These are phyloP conservation scores for Colius striatus DNA, from an alignment of 2,113 vertebrate species.

Conservation along the genomic window DNA sequence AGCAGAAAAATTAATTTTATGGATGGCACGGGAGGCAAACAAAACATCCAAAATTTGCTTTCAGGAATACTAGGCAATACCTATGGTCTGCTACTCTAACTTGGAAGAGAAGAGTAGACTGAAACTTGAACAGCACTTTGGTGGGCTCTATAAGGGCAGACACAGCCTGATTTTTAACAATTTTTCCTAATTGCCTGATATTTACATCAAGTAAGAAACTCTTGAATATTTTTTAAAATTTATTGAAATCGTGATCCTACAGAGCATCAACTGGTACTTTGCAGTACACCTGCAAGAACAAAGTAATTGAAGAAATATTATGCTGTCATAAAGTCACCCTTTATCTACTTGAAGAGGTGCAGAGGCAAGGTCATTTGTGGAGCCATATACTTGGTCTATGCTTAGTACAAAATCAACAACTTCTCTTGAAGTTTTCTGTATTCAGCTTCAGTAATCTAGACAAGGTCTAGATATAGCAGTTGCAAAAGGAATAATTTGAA, in stretches of 20 bases:
- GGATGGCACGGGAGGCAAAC: neutral
- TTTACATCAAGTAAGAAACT: neutral
- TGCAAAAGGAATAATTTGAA: conserved; percentile 25
- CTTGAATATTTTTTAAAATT: neutral
- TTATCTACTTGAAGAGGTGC: neutral
- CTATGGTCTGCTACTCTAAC: neutral
- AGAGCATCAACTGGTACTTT: neutral
- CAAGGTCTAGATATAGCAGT: neutral
- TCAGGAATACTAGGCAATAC: neutral
- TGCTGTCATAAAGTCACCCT: neutral
- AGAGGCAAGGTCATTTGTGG: neutral
- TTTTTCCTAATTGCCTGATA: neutral
- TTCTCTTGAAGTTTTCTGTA: neutral
- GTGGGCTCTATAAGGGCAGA: neutral
- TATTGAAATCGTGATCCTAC: neutral
- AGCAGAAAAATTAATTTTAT: neutral
- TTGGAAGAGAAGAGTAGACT: neutral
- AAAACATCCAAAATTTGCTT: neutral
- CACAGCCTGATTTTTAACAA: neutral
- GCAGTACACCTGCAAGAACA: neutral
- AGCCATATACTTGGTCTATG: neutral
- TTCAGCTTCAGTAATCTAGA: conserved; percentile 9
- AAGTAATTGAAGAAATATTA: neutral
- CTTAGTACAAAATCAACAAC: conserved; percentile 4
- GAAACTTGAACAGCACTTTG: neutral